These are phyloP conservation scores for Lethrus apterus DNA, from an alignment of 1,140 invertebrate species.

Conservation along the genomic window DNA sequence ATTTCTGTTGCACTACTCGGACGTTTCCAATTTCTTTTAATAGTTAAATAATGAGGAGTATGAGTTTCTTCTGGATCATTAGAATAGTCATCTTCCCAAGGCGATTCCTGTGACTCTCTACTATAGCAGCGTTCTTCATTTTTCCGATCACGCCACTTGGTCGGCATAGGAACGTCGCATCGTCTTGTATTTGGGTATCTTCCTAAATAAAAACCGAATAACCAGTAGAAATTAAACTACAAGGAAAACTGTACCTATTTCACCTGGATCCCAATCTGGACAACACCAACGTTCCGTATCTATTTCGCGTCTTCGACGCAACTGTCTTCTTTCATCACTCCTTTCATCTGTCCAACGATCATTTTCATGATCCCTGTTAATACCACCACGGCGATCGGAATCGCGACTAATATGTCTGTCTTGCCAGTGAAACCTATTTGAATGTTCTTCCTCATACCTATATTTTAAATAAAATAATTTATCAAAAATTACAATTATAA, in stretches of 20 bases:
- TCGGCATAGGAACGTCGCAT: conserved; percentile 7
- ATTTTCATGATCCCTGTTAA: conserved; percentile 25
- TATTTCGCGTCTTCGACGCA: conserved; percentile 22
- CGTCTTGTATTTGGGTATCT: no score
- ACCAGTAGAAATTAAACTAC: no score
- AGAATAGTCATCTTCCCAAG: conserved; percentile 49
- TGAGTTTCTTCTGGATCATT: conserved; percentile 38
- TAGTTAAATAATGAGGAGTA: conserved; percentile 40
- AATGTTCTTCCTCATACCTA: conserved; percentile 35
- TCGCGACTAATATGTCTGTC: conserved; percentile 29
- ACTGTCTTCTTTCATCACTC: conserved; percentile 27
- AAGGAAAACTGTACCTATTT: conserved; percentile 22
- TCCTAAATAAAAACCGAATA: no score
- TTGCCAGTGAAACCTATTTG: conserved; percentile 27
- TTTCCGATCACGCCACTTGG: conserved; percentile 29
- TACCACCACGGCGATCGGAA: conserved; percentile 23
- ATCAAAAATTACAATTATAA: neutral
- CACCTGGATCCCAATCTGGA: conserved; percentile 36
- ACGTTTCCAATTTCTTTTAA: conserved; percentile 53
- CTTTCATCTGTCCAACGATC: conserved; percentile 34
- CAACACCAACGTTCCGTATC: conserved; percentile 36
- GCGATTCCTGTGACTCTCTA: conserved; percentile 43
- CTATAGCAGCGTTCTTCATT: conserved; percentile 41
- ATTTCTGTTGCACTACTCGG: conserved; percentile 54
- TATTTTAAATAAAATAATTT: neutral